Conservation (phyloP, 2,113 vertebrate genomes). For the Brachyistius frenatus region DNA sequence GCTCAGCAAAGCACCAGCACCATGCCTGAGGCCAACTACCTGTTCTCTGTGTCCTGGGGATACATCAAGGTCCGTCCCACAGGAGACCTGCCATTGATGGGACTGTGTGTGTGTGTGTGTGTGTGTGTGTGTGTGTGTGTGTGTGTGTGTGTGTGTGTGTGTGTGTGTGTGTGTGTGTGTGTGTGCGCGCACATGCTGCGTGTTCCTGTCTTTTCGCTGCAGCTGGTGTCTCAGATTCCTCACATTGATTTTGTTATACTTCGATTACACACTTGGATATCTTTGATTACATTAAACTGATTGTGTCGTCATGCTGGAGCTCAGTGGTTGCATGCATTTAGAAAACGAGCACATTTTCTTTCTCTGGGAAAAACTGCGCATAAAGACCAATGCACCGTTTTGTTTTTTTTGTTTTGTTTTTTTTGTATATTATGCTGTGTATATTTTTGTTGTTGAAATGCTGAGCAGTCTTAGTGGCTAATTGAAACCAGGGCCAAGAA, state of each 20-base stretch:
- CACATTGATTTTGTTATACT: not conserved
- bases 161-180: slow-evolving; percentile 28
- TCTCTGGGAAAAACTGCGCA: not conserved
- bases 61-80: slow-evolving; percentile 96
- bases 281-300: slow-evolving; percentile 4
- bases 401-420: slow-evolving; percentile 31
- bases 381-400: not conserved
- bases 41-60: slow-evolving; percentile 97
- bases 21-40: slow-evolving; percentile 97
- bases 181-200: no score
- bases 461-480: not conserved
- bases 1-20: slow-evolving; percentile 83
- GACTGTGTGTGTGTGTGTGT: slow-evolving; percentile 20
- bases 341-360: slow-evolving; percentile 24
- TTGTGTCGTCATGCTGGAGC: slow-evolving; percentile 1
- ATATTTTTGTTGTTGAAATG: slow-evolving; percentile 24
- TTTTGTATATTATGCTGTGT: not conserved
- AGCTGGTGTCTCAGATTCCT: not conserved
- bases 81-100: not conserved
- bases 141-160: not conserved
- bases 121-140: slow-evolving; percentile 12
- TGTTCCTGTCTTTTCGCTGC: not conserved
- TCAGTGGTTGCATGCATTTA: slow-evolving; percentile 1
- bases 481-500: slow-evolving; percentile 18
- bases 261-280: not conserved